A percentile compares a stretch with the other conserved stretches of the same genome.
phyloP scores from a whole-genome alignment of 2,888 invertebrate genomes.

The Hydriomena furcata region DNA sequence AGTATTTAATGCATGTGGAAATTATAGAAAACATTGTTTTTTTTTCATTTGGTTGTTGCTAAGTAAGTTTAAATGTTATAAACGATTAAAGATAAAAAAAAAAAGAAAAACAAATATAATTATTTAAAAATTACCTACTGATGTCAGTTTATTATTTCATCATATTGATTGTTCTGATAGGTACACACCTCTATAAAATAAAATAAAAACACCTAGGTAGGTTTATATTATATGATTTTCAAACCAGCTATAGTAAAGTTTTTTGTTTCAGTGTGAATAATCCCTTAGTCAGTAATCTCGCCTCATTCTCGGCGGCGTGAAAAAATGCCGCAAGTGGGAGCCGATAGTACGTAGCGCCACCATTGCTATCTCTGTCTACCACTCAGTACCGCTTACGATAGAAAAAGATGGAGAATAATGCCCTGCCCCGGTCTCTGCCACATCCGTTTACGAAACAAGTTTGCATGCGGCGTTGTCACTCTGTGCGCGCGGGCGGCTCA shows the following conservation, averaged over 20 bases:
- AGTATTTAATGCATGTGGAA: no score
- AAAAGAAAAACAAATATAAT: no score
- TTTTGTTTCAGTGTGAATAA: slow-evolving; percentile 63
- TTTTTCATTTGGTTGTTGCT: no score
- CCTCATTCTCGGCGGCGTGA: slow-evolving; percentile 86
- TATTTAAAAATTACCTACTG: no score
- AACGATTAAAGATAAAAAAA: no score
- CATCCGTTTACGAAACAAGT: slow-evolving; percentile 90
- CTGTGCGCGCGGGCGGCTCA: slow-evolving; percentile 72
- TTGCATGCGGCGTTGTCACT: slow-evolving; percentile 84
- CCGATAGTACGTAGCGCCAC: slow-evolving; percentile 84
- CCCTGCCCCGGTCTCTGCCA: slow-evolving; percentile 83
- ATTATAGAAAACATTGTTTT: no score
- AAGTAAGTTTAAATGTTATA: no score
- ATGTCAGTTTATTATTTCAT: no score
- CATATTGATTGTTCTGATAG: no score
- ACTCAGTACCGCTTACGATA: slow-evolving; percentile 37
- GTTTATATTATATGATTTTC: no score
- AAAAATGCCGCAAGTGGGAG: slow-evolving; percentile 86
- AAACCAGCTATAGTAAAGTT: neutral
- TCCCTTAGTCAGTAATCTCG: slow-evolving; percentile 82
- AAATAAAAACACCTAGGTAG: no score
- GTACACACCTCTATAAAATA: no score
- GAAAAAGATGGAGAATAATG: slow-evolving; percentile 58
- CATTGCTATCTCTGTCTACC: slow-evolving; percentile 64